Evolutionary conservation across 2,888 invertebrate genomes (phyloP).

Genomic region (Acanthosepion pharaonis): DNA sequence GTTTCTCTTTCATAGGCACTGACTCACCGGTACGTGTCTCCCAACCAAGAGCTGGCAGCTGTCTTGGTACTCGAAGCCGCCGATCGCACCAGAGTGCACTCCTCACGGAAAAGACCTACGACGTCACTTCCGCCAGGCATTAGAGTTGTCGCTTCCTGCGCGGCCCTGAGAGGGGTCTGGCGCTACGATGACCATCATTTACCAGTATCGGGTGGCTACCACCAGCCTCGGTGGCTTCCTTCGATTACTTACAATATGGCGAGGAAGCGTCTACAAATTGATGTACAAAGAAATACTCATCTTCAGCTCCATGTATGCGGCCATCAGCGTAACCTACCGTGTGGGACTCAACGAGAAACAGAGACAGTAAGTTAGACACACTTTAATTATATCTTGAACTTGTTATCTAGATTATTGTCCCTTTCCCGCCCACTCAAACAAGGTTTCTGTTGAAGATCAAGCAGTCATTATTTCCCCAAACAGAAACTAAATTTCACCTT

Average conservation of each 20-base stretch:
- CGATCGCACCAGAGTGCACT: background rate
- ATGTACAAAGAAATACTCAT: constrained; percentile 91
- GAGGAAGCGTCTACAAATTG: constrained; percentile 94
- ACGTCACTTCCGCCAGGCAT: constrained; percentile 42
- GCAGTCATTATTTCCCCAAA: background rate
- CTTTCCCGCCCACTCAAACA: background rate
- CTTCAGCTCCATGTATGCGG: constrained; percentile 86
- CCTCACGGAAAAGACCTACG: constrained; percentile 34
- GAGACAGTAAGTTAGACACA: constrained; percentile 79
- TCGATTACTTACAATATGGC: constrained; percentile 83
- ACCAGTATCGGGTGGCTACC: constrained; percentile 67
- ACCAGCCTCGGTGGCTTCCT: constrained; percentile 66
- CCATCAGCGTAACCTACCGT: constrained; percentile 85
- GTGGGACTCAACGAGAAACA: constrained; percentile 81
- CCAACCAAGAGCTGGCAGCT: background rate
- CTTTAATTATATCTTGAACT: constrained; percentile 37
- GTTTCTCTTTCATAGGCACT: constrained; percentile 15
- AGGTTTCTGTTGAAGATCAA: background rate
- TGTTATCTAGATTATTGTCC: background rate
- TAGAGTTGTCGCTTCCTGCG: constrained; percentile 34
- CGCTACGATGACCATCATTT: constrained; percentile 66
- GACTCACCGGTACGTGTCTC: background rate
- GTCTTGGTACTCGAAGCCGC: constrained; percentile 38
- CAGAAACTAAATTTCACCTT: background rate
- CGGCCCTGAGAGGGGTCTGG: constrained; percentile 14